Conservation (phyloP, 2,888 invertebrate species). For the Psylliodes chrysocephalus region DNA sequence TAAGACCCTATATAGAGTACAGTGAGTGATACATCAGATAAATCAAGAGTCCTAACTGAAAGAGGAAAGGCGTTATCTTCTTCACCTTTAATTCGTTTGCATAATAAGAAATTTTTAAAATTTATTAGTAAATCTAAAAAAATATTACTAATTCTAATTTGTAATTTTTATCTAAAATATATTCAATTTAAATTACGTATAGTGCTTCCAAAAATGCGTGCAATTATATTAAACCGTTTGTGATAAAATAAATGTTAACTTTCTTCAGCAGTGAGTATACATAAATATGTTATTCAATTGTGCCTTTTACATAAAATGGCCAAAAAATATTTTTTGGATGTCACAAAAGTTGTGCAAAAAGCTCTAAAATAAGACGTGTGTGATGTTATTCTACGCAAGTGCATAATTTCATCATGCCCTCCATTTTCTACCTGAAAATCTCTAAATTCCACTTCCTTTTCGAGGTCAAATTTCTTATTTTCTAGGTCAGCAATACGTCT, state of each 20-base stretch:
- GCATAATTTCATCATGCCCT: slow-evolving; percentile 46
- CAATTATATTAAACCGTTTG: background rate
- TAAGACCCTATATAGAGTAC: too few species aligned
- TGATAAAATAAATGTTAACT: slow-evolving; percentile 27
- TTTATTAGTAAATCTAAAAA: too few species aligned
- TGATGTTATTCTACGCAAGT: slow-evolving; percentile 47
- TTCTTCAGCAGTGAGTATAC: slow-evolving; percentile 19
- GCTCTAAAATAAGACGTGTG: slow-evolving; percentile 50
- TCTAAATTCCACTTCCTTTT: slow-evolving; percentile 95
- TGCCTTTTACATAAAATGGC: slow-evolving; percentile 14
- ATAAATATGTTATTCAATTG: slow-evolving; percentile 28
- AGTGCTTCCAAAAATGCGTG: too few species aligned
- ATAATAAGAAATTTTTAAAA: too few species aligned
- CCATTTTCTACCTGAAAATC: slow-evolving; percentile 85
- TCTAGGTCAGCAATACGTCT: slow-evolving; percentile 84
- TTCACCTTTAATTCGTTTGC: too few species aligned
- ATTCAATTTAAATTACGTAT: too few species aligned
- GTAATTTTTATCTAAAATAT: too few species aligned
- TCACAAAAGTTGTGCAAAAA: slow-evolving; percentile 45
- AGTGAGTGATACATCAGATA: too few species aligned
- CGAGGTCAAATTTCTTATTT: slow-evolving; percentile 97
- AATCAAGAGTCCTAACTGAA: too few species aligned
- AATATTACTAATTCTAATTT: too few species aligned
- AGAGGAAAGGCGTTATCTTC: too few species aligned
- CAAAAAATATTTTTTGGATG: slow-evolving; percentile 20